phyloP scores from a whole-genome alignment of 2,113 vertebrate species.

The Galeopterus variegatus region DNA sequence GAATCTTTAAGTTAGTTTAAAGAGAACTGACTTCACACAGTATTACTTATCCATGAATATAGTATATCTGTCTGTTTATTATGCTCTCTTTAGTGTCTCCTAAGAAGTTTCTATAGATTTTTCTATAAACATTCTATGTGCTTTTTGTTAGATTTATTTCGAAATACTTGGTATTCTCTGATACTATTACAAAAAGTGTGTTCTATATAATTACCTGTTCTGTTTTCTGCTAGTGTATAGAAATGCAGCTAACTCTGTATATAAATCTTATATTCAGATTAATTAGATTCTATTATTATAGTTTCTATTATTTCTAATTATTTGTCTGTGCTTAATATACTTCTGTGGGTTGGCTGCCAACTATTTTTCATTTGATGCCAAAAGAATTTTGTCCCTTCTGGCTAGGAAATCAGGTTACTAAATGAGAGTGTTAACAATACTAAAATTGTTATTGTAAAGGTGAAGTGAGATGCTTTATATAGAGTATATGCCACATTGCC shows the following conservation, averaged over 20 bases:
- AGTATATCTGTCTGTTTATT: not conserved
- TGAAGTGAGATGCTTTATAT: not conserved
- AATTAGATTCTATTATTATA: too few species aligned
- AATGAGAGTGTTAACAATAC: not conserved
- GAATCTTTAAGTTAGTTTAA: not conserved
- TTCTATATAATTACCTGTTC: not conserved
- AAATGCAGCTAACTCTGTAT: not conserved
- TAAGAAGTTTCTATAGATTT: not conserved
- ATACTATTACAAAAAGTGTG: not conserved
- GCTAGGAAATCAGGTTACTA: not conserved
- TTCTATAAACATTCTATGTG: not conserved
- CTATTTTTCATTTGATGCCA: not conserved
- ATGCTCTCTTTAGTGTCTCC: not conserved
- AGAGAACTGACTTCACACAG: not conserved
- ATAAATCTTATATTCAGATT: not conserved
- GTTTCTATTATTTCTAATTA: not conserved
- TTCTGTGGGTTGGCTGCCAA: not conserved
- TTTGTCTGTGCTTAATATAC: not conserved
- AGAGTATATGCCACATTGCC: not conserved
- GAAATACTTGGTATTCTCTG: not conserved
- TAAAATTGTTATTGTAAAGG: not conserved
- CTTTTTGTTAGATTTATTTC: conserved; percentile 29
- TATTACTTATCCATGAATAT: not conserved
- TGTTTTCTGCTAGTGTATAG: not conserved
- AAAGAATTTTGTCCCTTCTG: not conserved